A percentile compares a stretch with the other conserved stretches of the same genome.
Conservation (phyloP, 2,113 vertebrate genomes). For the Silurus glanis region DNA sequence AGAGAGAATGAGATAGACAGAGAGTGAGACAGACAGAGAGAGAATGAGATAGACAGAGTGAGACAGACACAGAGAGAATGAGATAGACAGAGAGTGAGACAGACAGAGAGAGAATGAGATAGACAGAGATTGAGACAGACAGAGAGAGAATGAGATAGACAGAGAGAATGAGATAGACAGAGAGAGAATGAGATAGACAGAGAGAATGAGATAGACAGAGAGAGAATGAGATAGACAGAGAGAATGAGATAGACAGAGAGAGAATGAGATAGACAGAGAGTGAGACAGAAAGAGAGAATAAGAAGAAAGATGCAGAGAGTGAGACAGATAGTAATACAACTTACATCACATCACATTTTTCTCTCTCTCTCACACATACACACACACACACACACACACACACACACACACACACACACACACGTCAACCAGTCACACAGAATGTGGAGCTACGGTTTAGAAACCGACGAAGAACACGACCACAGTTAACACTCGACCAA, state of each 20-base stretch:
- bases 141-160: not conserved
- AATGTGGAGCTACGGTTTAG: constrained; percentile 8
- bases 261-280: constrained; percentile 35
- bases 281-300: not conserved
- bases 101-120: not conserved
- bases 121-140: no score
- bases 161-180: not conserved
- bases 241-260: constrained; percentile 56
- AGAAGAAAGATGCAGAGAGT: not conserved
- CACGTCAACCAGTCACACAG: not conserved
- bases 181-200: not conserved
- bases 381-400: not conserved
- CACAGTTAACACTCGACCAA: constrained; percentile 37
- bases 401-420: not conserved
- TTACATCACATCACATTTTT: not conserved
- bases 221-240: not conserved
- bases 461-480: not conserved
- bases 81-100: constrained; percentile 27
- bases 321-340: not conserved
- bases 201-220: constrained; percentile 44
- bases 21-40: not conserved
- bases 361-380: not conserved
- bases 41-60: not conserved
- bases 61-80: not conserved
- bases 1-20: not conserved